Evolutionary conservation across 2,888 invertebrate species (phyloP).

Genomic region (Chymomyza fuscimana): DNA sequence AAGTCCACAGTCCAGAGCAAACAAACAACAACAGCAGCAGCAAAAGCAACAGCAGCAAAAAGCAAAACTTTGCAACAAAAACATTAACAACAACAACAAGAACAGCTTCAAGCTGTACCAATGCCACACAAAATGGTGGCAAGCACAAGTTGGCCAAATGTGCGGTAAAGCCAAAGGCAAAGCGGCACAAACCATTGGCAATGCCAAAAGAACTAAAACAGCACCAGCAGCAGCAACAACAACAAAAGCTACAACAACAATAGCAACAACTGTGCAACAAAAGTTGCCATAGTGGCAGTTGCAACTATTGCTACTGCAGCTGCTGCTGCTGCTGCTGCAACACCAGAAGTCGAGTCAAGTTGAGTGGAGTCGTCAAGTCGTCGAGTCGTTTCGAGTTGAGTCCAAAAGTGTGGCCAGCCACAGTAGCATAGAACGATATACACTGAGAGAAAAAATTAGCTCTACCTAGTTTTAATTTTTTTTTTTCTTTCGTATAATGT

Average conservation of each 20-base stretch:
- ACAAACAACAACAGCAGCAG: slow-evolving; percentile 50
- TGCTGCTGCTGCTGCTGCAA: slow-evolving; percentile 8
- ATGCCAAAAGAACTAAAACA: slow-evolving; percentile 1
- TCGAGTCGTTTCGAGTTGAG: neutral
- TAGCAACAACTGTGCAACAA: slow-evolving; percentile 48
- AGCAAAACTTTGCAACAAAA: neutral
- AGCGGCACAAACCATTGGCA: neutral
- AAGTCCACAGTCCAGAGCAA: slow-evolving; percentile 6
- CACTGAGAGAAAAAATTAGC: neutral
- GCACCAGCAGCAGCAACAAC: slow-evolving; percentile 2
- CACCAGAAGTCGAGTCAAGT: slow-evolving; percentile 9
- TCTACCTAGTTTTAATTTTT: no score
- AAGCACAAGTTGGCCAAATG: neutral
- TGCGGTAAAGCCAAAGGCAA: slow-evolving; percentile 2
- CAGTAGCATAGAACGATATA: slow-evolving; percentile 1
- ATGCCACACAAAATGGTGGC: neutral
- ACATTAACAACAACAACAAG: neutral
- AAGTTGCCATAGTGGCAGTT: slow-evolving; percentile 47
- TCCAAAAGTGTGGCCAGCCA: neutral
- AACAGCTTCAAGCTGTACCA: neutral
- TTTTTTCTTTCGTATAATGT: no score
- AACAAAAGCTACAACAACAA: neutral
- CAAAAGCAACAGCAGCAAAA: neutral
- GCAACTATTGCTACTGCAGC: slow-evolving; percentile 8
- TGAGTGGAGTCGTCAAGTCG: slow-evolving; percentile 11